A percentile compares a stretch with the other conserved stretches of the same genome.
phyloP scores from a whole-genome alignment of 2,797 vertebrate genomes.

The Rhinatrema bivittatum region DNA sequence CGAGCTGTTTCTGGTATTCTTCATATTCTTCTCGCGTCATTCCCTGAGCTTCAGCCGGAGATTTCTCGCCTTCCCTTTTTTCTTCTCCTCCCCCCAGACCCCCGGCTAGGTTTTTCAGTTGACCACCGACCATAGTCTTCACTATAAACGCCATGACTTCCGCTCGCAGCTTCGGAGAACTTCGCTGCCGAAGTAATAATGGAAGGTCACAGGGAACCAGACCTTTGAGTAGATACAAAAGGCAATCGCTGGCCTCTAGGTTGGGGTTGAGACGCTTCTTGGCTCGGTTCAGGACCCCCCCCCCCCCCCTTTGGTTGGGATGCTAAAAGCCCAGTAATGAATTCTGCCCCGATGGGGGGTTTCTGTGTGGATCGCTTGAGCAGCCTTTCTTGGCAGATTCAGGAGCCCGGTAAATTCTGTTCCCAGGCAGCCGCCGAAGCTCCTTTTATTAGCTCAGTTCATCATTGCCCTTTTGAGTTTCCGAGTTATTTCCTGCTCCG shows the following conservation, averaged over 20 bases:
- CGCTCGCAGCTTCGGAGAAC: not conserved
- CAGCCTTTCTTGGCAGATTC: no score
- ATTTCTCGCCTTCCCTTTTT: conserved; percentile 79
- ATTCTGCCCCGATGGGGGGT: no score
- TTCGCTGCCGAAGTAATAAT: not conserved
- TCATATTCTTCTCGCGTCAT: conserved; percentile 96
- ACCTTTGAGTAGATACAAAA: not conserved
- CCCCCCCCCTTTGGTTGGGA: not conserved
- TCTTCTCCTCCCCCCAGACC: conserved; percentile 79
- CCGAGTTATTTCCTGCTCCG: not conserved
- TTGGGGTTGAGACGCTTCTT: no score
- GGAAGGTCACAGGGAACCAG: no score
- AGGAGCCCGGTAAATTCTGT: no score
- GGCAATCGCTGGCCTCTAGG: not conserved
- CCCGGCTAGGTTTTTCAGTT: conserved; percentile 93
- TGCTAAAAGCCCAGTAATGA: no score
- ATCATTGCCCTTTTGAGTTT: not conserved
- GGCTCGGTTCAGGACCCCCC: not conserved
- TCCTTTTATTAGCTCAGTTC: no score
- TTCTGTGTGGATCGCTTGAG: no score
- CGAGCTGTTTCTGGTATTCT: conserved; percentile 91
- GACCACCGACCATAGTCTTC: conserved; percentile 91
- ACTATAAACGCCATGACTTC: conserved; percentile 90
- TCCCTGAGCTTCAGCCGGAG: conserved; percentile 78
- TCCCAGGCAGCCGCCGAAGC: no score